Base-by-base conservation (phyloP, 2,888 invertebrate genomes). In the Drosophila melanosoma region DNA sequence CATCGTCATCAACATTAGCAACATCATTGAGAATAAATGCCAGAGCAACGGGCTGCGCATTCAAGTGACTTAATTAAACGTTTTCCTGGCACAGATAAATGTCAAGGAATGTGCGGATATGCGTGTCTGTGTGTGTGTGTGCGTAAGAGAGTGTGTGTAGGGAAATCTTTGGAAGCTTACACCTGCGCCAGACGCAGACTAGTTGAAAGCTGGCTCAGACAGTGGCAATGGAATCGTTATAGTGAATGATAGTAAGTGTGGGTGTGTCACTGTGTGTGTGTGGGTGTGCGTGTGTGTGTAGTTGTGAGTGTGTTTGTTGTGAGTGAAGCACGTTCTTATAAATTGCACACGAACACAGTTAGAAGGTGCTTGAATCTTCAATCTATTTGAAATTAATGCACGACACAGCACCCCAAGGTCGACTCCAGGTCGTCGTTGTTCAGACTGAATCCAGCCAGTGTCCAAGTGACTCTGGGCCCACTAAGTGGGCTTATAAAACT, bases 1-100 rank as follows among this genome's bases (percentile, higher is more conserved):
- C 81, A 69, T 69, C 71, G 75, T 80, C 85, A 85, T 87, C 86
- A 87, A 69, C 83, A 85, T 84, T 84, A 85, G 83, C 81, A 87
- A 85, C 88, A 80, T 83, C 88, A 85, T 83, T 87, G 83, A 85
- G 86, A 87, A 78, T 85, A 87, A 87, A 82, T 87, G 88, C 83
- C 83, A 87, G 73, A 85, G 77, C 86, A 84, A 85, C 85, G 70
- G 72, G 77, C 76, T 81, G 81, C 86, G 86, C 84, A 84, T 84
- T 86, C 79, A 83, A 86, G 86, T 84, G 86, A 86, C 86, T 86
- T 86, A 86, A 85, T 85, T 85, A 84, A 84, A 83, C 79, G 84
- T 79, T 84, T 83, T 84, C 82, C 79, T 83, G 76, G 67, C 79
- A 76, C 82, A 87, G 81, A 87, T 81, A 83, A 81, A 81, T 83